Evolutionary conservation across 2,797 vertebrate genomes (phyloP), one percentile per base, ranked within the genome.

Genomic region (Corythornis leucogaster): DNA sequence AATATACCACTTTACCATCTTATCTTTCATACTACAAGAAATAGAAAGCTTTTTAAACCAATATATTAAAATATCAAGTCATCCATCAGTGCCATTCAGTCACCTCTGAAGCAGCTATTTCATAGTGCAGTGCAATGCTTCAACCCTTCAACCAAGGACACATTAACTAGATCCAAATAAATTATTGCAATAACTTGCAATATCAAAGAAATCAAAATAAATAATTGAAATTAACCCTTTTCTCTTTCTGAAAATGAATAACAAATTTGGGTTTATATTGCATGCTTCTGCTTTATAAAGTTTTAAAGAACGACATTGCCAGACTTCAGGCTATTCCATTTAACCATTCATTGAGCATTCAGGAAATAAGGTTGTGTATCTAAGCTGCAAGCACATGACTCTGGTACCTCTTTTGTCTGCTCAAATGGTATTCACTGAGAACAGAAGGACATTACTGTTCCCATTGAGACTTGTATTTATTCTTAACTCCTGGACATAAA

Each of bases 21-120:
- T 43, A 51, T 78, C 70, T 84, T 89, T 86, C 82, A 67, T 54
- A 24, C 28, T 79, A 62, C 59, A 70, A 53, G 18, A 38, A 64
- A 85, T 50, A 5, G 19, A 75, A 85, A 59, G 17, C 8, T 53
- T 83, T 67, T 78, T 85, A 78, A 69, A 17, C 5, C 28, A 74
- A 59, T 53, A 31, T 74, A 86, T 86, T 84, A 79, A 91, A 95
- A 76, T 59, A 85, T 57, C 59, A 83, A 76, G 35, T 43, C 76
- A 84, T 91, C 66, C 40, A 89, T 87, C 82, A 84, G 30, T 31
- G 59, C 51, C 42, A 43, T 69, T 87, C 48, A 63, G 80, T 33
- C 85, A 86, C 67, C 74, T 91, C 70, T 81, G 63, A 87, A 92
- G 80, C 51, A 86, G 42, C 43, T 73, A 55, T 69, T 79, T 38